These are phyloP conservation scores for Amazona ochrocephala DNA, from an alignment of 2,797 vertebrate species.

Conservation along the genomic window DNA sequence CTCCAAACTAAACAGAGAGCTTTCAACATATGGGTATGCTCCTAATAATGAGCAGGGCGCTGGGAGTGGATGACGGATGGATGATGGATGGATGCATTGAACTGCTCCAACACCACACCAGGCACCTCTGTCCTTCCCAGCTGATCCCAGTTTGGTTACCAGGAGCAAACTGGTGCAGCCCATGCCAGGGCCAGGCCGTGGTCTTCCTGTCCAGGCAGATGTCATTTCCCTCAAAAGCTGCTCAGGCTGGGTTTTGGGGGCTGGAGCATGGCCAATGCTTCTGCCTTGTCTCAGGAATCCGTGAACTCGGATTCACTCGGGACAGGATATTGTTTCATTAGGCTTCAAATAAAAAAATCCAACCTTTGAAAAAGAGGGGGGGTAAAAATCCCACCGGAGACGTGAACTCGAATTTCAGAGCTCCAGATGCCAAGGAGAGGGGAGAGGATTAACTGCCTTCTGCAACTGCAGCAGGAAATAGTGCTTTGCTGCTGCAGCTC, in stretches of 20 bases:
- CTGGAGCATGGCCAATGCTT: background rate
- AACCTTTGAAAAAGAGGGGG: background rate
- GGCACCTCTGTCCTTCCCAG: background rate
- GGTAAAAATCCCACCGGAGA: background rate
- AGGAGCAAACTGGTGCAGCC: background rate
- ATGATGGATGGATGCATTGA: background rate
- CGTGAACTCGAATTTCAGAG: accelerated
- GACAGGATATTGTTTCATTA: constrained; percentile 50
- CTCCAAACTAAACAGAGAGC: background rate
- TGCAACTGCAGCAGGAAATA: background rate
- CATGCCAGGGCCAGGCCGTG: background rate
- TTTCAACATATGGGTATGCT: background rate
- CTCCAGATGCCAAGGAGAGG: background rate
- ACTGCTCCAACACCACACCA: background rate
- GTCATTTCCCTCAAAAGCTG: constrained; percentile 7
- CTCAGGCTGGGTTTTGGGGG: background rate
- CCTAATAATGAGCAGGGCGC: background rate
- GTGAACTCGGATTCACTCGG: background rate
- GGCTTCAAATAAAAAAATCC: background rate
- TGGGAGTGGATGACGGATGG: background rate
- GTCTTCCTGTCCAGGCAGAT: background rate
- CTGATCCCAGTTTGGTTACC: background rate
- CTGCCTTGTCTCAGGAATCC: background rate
- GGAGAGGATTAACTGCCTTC: background rate
- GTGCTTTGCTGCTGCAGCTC: background rate